phyloP scores from a whole-genome alignment of 2,113 vertebrate genomes.

The Cnemophilus loriae region DNA sequence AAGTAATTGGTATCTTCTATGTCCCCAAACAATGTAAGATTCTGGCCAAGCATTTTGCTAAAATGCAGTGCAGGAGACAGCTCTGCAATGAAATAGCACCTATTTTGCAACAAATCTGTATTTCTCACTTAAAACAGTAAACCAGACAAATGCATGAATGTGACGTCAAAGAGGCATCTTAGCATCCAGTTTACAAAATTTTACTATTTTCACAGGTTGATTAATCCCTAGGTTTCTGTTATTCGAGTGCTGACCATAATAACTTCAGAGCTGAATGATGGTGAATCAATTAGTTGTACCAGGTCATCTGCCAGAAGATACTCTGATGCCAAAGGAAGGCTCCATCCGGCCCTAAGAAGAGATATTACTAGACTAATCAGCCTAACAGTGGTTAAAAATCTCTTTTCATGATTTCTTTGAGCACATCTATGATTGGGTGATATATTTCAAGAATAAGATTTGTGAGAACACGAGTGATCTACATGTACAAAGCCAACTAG shows the following conservation, averaged over 20 bases:
- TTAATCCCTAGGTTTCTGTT: not conserved
- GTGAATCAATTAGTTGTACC: not conserved
- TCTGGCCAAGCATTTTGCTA: not conserved
- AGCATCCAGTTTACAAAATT: not conserved
- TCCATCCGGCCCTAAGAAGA: not conserved
- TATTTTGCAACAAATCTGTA: not conserved
- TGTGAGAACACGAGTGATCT: not conserved
- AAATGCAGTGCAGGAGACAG: not conserved
- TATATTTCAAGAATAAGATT: not conserved
- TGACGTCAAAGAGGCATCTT: not conserved
- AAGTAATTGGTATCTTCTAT: not conserved
- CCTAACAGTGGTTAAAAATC: not conserved
- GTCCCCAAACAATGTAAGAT: not conserved
- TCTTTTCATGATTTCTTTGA: not conserved
- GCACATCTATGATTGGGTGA: not conserved
- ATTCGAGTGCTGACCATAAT: not conserved
- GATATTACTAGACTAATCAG: not conserved
- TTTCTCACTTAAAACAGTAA: not conserved
- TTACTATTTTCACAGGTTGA: not conserved
- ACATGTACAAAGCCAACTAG: accelerated
- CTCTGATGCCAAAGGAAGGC: not conserved
- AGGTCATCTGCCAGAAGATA: not conserved
- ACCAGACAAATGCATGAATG: not conserved
- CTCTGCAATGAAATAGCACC: not conserved
- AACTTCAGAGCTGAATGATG: not conserved